A percentile compares a stretch with the other conserved stretches of the same genome.
Conservation (phyloP, 2,888 invertebrate genomes). For the Himalopsyche anomala region DNA sequence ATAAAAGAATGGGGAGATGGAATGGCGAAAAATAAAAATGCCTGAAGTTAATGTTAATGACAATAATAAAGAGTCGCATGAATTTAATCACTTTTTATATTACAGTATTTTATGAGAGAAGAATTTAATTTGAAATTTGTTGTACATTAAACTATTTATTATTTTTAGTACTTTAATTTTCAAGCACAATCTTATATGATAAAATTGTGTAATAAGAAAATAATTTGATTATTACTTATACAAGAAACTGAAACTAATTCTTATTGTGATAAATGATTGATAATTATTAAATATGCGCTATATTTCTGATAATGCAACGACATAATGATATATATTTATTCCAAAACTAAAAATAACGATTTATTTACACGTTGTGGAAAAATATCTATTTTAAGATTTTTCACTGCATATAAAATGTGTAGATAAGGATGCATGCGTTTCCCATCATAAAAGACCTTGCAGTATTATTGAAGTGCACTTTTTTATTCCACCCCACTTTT, state of each 20-base stretch:
- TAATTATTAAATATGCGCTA: no score
- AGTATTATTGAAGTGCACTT: slow-evolving; percentile 17
- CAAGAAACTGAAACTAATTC: no score
- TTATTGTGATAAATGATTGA: no score
- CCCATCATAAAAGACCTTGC: neutral
- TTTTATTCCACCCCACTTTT: neutral
- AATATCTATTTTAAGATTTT: neutral
- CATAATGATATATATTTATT: no score
- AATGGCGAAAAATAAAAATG: neutral
- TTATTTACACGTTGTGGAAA: neutral
- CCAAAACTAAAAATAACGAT: no score
- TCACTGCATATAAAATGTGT: neutral
- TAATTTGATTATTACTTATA: no score
- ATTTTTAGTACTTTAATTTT: no score
- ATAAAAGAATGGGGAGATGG: slow-evolving; percentile 41
- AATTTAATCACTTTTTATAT: neutral
- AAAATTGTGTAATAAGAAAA: no score
- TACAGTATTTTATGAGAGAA: neutral
- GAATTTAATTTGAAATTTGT: neutral
- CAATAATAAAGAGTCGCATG: slow-evolving; percentile 25
- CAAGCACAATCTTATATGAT: no score
- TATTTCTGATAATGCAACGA: no score
- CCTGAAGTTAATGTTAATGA: neutral
- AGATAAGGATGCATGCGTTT: neutral
- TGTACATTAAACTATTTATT: no score